These are phyloP conservation scores for Tachysurus vachellii DNA, from an alignment of 2,113 vertebrate genomes.

Conservation along the genomic window DNA sequence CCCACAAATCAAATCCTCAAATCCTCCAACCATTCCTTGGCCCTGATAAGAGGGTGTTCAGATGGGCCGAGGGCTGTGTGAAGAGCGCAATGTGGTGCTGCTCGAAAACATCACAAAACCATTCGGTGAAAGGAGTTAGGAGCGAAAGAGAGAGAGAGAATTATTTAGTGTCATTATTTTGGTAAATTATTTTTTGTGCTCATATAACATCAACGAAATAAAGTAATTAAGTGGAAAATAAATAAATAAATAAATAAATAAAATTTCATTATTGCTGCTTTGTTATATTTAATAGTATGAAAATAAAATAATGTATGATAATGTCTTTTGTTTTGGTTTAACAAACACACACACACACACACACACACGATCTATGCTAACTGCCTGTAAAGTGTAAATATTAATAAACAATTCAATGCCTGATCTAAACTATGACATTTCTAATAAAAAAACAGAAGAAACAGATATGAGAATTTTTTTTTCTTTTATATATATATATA, in stretches of 20 bases:
- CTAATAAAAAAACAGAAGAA: not conserved
- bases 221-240: not conserved
- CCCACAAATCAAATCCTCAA: constrained; percentile 16
- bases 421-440: not conserved
- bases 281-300: no score
- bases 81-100: not conserved
- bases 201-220: not conserved
- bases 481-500: no score
- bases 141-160: not conserved
- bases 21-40: not conserved
- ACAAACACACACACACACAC: no score
- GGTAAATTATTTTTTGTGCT: not conserved
- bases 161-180: not conserved
- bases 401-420: not conserved
- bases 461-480: not conserved
- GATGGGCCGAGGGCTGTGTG: constrained; percentile 6
- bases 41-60: not conserved
- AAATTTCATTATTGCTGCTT: no score
- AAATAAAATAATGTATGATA: no score
- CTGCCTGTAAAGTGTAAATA: no score
- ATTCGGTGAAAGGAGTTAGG: not conserved
- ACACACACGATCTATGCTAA: no score
- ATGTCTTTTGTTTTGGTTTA: no score
- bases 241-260: no score
- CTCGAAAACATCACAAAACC: not conserved